Percentiles rank a stretch among this genome's conserved stretches.
phyloP scores from a whole-genome alignment of 92 coral and sea anemone genomes.

The Bergia puertoricense region DNA sequence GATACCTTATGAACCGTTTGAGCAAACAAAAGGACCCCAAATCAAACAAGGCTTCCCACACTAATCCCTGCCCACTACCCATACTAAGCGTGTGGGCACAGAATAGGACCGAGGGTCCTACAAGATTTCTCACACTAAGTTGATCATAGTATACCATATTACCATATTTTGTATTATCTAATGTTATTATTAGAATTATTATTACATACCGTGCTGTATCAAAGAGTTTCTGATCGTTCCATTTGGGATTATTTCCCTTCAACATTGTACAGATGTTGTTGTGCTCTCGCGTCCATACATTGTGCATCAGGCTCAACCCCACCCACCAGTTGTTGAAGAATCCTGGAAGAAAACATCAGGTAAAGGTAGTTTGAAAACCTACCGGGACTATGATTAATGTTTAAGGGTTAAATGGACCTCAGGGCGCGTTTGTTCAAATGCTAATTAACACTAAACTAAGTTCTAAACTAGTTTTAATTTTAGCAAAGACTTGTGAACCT shows the following conservation, averaged over 20 bases:
- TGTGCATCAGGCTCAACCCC: slow-evolving; percentile 83
- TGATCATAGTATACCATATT: too few relatives aligned
- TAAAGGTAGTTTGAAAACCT: background rate
- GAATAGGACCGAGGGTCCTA: too few relatives aligned
- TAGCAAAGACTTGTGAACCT: too few relatives aligned
- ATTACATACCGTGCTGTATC: slow-evolving; percentile 72
- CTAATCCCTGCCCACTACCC: too few relatives aligned
- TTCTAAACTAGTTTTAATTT: too few relatives aligned
- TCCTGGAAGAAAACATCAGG: slow-evolving; percentile 47
- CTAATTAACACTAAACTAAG: too few relatives aligned
- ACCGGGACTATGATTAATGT: background rate
- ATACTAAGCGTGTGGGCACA: too few relatives aligned
- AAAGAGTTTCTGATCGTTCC: slow-evolving; percentile 74
- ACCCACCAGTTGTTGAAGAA: slow-evolving; percentile 88
- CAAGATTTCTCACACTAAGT: too few relatives aligned
- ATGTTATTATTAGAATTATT: too few relatives aligned
- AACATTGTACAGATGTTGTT: slow-evolving; percentile 76
- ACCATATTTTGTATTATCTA: background rate
- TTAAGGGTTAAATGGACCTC: background rate
- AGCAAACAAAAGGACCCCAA: too few relatives aligned
- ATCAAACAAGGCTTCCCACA: too few relatives aligned
- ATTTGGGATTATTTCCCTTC: slow-evolving; percentile 50
- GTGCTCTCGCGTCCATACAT: slow-evolving; percentile 81
- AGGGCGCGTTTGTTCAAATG: background rate
- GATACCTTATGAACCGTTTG: too few relatives aligned